Percentiles rank a stretch among this genome's conserved stretches.
Conservation (phyloP, 2,888 invertebrate genomes). For the Cosmopolites sordidus region DNA sequence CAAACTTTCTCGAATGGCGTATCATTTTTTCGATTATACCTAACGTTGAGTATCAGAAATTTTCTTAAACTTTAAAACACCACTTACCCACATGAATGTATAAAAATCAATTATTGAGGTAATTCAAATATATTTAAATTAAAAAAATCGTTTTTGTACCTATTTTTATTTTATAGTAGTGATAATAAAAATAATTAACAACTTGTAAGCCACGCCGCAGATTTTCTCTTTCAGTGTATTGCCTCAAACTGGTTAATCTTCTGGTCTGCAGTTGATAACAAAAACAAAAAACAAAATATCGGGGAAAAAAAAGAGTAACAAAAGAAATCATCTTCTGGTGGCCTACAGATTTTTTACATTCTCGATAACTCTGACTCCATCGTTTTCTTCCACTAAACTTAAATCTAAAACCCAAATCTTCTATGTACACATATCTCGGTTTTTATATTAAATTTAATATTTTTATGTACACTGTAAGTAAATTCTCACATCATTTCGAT, state of each 20-base stretch:
- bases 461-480: conserved; percentile 37
- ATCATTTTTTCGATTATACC: not conserved
- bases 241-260: too few relatives aligned
- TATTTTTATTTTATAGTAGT: conserved; percentile 10
- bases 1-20: not conserved
- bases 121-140: conserved; percentile 21
- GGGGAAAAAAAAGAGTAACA: too few relatives aligned
- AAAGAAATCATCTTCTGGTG: not conserved
- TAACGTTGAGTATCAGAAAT: conserved; percentile 15
- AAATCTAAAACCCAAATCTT: conserved; percentile 32
- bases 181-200: conserved; percentile 26
- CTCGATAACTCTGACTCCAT: not conserved
- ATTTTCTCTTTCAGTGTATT: too few relatives aligned
- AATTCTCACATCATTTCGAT: conserved; percentile 28
- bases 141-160: conserved; percentile 23
- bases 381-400: conserved; percentile 12
- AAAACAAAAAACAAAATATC: too few relatives aligned
- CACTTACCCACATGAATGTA: conserved; percentile 9
- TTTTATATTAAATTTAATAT: conserved; percentile 33
- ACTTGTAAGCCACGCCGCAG: conserved; percentile 3
- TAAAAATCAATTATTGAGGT: conserved; percentile 24
- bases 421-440: conserved; percentile 34
- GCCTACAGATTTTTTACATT: conserved; percentile 1
- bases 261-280: too few relatives aligned
- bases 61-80: conserved; percentile 5